These are phyloP conservation scores for Eurystomus gularis DNA, from an alignment of 2,113 vertebrate genomes.

Conservation along the genomic window DNA sequence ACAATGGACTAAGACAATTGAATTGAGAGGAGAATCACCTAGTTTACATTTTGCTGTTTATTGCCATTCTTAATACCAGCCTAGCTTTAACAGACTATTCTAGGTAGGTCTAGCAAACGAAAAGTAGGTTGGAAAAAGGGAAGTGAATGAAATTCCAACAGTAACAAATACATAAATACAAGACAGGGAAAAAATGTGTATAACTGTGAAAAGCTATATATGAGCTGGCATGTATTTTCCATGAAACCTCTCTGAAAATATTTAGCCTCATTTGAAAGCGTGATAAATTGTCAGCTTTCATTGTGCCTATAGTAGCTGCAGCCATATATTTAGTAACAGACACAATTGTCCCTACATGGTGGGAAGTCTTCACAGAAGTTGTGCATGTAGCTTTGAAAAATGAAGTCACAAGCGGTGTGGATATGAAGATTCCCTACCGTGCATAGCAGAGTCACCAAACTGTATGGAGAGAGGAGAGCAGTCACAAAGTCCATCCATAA, in stretches of 20 bases:
- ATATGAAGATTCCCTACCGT: neutral
- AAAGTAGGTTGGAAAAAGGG: constrained; percentile 18
- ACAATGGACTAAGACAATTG: neutral
- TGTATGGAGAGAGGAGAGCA: neutral
- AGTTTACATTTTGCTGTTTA: neutral
- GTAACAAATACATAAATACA: constrained; percentile 18
- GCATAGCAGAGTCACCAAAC: neutral
- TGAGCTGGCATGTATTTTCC: neutral
- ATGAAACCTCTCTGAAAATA: neutral
- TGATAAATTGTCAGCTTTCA: neutral
- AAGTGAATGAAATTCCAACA: constrained; percentile 29
- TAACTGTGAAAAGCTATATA: neutral
- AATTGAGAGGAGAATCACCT: neutral
- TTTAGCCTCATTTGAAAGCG: neutral
- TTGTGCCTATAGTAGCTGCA: neutral
- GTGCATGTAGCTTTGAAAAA: neutral
- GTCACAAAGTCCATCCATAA: neutral
- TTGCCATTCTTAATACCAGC: neutral
- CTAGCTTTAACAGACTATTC: neutral
- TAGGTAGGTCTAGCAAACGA: constrained; percentile 2
- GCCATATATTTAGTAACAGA: neutral
- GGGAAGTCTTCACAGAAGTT: neutral
- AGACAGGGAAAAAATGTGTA: neutral
- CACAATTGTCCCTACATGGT: neutral
- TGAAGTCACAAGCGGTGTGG: neutral